A percentile compares a stretch with the other conserved stretches of the same genome.
Conservation (phyloP, 2,888 invertebrate genomes). For the Dryobotodes eremita region DNA sequence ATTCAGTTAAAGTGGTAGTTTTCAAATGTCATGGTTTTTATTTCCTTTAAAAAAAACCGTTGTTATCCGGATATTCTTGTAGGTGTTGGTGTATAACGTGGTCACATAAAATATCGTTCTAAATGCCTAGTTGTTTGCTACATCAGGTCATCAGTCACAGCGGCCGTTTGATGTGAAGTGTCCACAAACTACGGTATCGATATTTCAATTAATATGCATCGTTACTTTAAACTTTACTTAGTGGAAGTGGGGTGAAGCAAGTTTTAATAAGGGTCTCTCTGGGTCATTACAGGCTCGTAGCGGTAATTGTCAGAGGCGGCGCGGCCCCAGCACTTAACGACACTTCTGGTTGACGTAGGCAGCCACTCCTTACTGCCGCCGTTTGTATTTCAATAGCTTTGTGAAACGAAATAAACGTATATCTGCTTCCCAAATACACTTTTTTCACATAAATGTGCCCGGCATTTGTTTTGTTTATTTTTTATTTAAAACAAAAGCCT, state of each 20-base stretch:
- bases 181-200: constrained; percentile 80
- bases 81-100: too few relatives aligned
- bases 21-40: not conserved
- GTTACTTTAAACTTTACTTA: constrained; percentile 85
- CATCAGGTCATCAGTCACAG: constrained; percentile 30
- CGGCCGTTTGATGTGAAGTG: constrained; percentile 66
- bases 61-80: not conserved
- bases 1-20: constrained; percentile 18
- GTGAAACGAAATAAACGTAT: constrained; percentile 69
- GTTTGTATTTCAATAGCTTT: constrained; percentile 76
- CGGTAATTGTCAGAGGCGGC: constrained; percentile 84
- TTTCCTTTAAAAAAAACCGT: not conserved
- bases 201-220: constrained; percentile 86
- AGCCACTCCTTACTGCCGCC: constrained; percentile 74
- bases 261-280: constrained; percentile 88
- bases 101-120: not conserved
- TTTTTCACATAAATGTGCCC: constrained; percentile 34
- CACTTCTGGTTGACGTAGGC: constrained; percentile 81
- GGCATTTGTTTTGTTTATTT: constrained; percentile 47
- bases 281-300: constrained; percentile 86
- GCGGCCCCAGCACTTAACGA: constrained; percentile 81
- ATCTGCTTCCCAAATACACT: constrained; percentile 55
- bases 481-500: constrained; percentile 47
- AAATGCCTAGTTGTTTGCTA: not conserved
- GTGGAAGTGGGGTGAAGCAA: constrained; percentile 82